Evolutionary conservation across 2,797 vertebrate species (phyloP).

Genomic region (Ctenosaura bakeri): DNA sequence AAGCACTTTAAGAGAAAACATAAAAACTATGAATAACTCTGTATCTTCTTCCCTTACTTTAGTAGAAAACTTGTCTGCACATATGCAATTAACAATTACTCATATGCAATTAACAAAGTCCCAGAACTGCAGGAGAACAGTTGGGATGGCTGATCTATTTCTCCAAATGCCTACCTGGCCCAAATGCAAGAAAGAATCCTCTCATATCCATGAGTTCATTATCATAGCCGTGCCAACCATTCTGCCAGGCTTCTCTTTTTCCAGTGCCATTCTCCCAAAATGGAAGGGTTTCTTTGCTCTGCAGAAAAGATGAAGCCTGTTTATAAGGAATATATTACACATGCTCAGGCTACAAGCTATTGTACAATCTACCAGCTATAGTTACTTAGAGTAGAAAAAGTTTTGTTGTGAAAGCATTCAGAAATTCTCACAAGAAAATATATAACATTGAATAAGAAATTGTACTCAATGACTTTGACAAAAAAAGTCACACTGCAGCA

Average conservation of each 20-base stretch:
- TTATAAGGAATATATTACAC: not conserved
- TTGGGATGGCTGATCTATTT: not conserved
- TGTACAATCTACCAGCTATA: not conserved
- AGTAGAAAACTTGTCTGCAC: not conserved
- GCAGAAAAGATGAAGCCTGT: conserved; percentile 26
- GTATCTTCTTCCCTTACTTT: not conserved
- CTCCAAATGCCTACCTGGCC: conserved; percentile 86
- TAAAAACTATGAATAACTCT: not conserved
- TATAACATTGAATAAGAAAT: not conserved
- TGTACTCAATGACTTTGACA: not conserved
- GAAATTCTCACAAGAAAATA: not conserved
- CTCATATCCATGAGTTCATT: conserved; percentile 94
- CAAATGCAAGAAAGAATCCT: conserved; percentile 91
- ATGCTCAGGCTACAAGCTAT: not conserved
- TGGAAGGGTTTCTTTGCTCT: conserved; percentile 89
- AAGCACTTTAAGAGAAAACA: not conserved
- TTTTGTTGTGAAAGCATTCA: not conserved
- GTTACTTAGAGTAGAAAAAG: not conserved
- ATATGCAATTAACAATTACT: not conserved
- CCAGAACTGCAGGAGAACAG: not conserved
- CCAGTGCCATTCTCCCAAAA: conserved; percentile 90
- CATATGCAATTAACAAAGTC: not conserved
- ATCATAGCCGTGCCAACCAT: conserved; percentile 97
- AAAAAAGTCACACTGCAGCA: not conserved
- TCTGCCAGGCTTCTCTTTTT: conserved; percentile 86